A percentile compares a stretch with the other conserved stretches of the same genome.
phyloP scores from a whole-genome alignment of 2,113 vertebrate species.

The Nycticebus coucang region DNA sequence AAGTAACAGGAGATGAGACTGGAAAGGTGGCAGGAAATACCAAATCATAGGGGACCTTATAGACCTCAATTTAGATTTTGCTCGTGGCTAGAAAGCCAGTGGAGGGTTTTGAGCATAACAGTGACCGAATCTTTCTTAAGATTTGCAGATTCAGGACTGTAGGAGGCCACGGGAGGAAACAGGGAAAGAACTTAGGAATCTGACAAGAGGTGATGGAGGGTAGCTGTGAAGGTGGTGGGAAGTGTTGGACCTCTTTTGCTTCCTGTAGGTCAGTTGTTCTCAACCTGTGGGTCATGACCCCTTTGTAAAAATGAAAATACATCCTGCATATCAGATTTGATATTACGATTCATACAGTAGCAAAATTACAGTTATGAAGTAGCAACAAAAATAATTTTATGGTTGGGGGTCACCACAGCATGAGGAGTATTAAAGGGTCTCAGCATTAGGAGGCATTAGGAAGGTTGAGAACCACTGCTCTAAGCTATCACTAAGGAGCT shows the following conservation, averaged over 20 bases:
- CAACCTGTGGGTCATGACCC: too few relatives aligned
- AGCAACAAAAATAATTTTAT: too few relatives aligned
- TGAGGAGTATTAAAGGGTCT: too few relatives aligned
- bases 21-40: background rate
- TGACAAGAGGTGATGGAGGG: background rate
- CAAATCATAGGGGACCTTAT: fast-evolving
- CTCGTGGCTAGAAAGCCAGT: background rate
- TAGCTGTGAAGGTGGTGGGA: background rate
- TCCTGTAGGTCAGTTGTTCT: background rate
- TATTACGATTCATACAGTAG: too few relatives aligned
- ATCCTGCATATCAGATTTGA: too few relatives aligned
- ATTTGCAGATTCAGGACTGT: background rate
- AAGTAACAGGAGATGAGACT: background rate
- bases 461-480: background rate
- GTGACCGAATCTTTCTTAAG: background rate
- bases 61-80: background rate
- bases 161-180: background rate
- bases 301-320: too few relatives aligned
- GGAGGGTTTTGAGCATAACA: background rate
- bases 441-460: too few relatives aligned
- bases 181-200: background rate
- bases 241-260: background rate
- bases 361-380: too few relatives aligned
- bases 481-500: background rate
- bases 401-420: too few relatives aligned